These are phyloP conservation scores for Aproaerema taeniolella DNA, from an alignment of 2,888 invertebrate genomes.

Conservation along the genomic window DNA sequence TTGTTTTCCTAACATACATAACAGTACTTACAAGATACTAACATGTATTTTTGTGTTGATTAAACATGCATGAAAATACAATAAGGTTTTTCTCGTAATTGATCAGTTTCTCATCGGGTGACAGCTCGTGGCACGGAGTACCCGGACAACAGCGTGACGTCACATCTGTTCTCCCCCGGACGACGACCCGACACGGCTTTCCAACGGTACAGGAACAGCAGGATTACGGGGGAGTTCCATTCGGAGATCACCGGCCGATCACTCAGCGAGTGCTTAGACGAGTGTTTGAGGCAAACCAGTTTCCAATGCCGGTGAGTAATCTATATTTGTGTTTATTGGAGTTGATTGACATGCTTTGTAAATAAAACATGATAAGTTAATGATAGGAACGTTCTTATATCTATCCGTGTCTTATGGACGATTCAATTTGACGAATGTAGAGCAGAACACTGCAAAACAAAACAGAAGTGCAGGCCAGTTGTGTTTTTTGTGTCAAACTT, in stretches of 20 bases:
- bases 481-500: slow-evolving; percentile 18
- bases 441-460: too few relatives aligned
- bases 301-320: slow-evolving; percentile 90
- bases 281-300: slow-evolving; percentile 91
- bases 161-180: slow-evolving; percentile 89
- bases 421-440: too few relatives aligned
- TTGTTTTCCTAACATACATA: slow-evolving; percentile 7
- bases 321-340: too few relatives aligned
- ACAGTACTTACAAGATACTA: slow-evolving; percentile 13
- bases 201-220: slow-evolving; percentile 90
- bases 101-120: slow-evolving; percentile 77
- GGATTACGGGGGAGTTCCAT: slow-evolving; percentile 92
- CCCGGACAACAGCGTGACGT: slow-evolving; percentile 90
- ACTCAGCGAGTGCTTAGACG: slow-evolving; percentile 92
- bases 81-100: slow-evolving; percentile 65
- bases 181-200: slow-evolving; percentile 92
- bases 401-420: too few relatives aligned
- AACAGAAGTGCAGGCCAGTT: neutral
- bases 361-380: too few relatives aligned
- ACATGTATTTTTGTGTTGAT: slow-evolving; percentile 13
- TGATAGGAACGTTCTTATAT: too few relatives aligned
- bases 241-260: slow-evolving; percentile 93
- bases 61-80: slow-evolving; percentile 48
- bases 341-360: neutral
- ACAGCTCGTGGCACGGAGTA: slow-evolving; percentile 92